Conservation (phyloP, 2,797 vertebrate genomes). For the Rhodeus uyekii region DNA sequence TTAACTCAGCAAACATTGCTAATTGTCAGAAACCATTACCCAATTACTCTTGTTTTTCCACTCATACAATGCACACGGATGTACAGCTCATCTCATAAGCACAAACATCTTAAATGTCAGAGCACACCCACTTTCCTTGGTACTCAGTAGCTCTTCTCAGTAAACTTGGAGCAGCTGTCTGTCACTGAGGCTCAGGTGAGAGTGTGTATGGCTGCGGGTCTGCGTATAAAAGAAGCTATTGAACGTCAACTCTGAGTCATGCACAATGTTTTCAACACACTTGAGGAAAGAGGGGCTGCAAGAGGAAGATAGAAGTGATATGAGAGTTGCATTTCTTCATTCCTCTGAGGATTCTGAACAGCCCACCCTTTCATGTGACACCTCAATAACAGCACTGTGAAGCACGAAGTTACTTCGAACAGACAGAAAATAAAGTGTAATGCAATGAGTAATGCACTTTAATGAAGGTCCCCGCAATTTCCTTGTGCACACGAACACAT, state of each 20-base stretch:
- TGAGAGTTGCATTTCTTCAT: constrained; percentile 26
- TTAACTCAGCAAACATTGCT: background rate
- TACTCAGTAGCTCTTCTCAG: constrained; percentile 61
- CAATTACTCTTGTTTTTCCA: background rate
- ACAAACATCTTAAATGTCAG: constrained; percentile 46
- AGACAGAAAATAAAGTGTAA: constrained; percentile 16
- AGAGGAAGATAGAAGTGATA: constrained; percentile 37
- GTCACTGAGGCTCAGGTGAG: constrained; percentile 53
- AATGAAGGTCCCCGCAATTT: constrained; percentile 47
- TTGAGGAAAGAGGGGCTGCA: constrained; percentile 45
- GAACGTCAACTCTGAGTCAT: constrained; percentile 63
- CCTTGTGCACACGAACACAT: constrained; percentile 54
- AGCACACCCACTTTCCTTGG: constrained; percentile 51
- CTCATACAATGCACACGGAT: constrained; percentile 6
- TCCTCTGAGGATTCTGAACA: constrained; percentile 44
- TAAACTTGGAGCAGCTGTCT: constrained; percentile 51
- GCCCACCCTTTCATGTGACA: constrained; percentile 31
- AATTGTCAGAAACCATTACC: background rate
- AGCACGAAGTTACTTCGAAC: constrained; percentile 13
- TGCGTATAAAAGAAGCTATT: constrained; percentile 63
- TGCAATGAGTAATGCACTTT: constrained; percentile 40
- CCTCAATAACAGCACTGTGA: constrained; percentile 19
- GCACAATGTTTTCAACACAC: constrained; percentile 49
- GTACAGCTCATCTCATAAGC: constrained; percentile 12
- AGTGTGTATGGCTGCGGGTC: constrained; percentile 52